phyloP scores from a whole-genome alignment of 1,140 invertebrate species.

The Neodiprion virginianus region DNA sequence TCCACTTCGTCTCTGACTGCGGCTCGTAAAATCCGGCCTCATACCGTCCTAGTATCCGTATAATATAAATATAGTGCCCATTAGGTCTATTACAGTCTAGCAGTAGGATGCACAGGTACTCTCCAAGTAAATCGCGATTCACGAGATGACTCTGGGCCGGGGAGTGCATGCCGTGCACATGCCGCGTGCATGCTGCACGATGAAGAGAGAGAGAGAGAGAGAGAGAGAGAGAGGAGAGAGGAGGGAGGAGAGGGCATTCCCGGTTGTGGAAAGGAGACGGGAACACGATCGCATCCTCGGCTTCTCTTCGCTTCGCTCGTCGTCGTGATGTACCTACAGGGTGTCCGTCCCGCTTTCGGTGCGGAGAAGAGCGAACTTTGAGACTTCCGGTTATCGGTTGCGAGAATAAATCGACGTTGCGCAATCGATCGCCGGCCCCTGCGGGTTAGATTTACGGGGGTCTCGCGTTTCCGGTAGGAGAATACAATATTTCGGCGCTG shows the following conservation, averaged over 20 bases:
- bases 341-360: too few species aligned
- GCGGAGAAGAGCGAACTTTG: too few species aligned
- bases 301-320: conserved; percentile 15
- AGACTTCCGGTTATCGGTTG: too few species aligned
- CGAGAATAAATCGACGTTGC: too few species aligned
- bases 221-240: not conserved
- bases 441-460: conserved; percentile 20
- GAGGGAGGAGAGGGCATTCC: conserved; percentile 12
- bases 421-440: not conserved
- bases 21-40: not conserved
- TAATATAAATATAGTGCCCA: conserved; percentile 2
- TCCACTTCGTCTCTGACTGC: not conserved
- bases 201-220: not conserved
- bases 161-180: not conserved
- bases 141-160: not conserved
- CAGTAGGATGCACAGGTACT: not conserved
- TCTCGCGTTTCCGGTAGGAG: conserved; percentile 17
- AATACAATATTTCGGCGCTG: conserved; percentile 19
- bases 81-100: not conserved
- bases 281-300: not conserved
- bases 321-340: too few species aligned
- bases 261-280: not conserved
- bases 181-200: not conserved
- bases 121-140: conserved; percentile 3
- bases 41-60: not conserved